A percentile compares a stretch with the other conserved stretches of the same genome.
phyloP scores from a whole-genome alignment of 2,888 invertebrate genomes.

The Himalopsyche tibetana region DNA sequence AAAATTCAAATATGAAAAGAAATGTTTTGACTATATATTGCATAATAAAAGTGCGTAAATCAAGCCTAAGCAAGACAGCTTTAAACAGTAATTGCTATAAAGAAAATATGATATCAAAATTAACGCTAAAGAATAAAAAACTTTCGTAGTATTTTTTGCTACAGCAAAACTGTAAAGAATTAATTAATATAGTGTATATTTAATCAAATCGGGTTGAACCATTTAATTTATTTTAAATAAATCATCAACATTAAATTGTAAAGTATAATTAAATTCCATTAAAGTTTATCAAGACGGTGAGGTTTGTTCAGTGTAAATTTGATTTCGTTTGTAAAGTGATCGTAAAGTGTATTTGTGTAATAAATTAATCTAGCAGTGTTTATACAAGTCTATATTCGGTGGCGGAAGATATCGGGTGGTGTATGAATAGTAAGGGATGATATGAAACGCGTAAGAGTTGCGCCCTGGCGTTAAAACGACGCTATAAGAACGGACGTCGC shows the following conservation, averaged over 20 bases:
- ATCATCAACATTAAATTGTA: too few relatives aligned
- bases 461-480: conserved; percentile 54
- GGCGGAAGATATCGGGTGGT: neutral
- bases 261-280: too few relatives aligned
- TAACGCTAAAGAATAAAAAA: neutral
- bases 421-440: conserved; percentile 46
- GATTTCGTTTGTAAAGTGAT: neutral
- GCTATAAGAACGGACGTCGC: conserved; percentile 67
- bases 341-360: conserved; percentile 7
- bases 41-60: conserved; percentile 18
- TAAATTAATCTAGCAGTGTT: neutral
- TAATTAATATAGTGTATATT: too few relatives aligned
- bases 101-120: conserved; percentile 10
- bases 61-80: neutral
- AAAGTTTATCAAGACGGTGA: too few relatives aligned
- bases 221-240: too few relatives aligned
- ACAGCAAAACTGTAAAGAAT: too few relatives aligned
- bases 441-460: conserved; percentile 56
- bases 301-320: neutral
- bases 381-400: conserved; percentile 10
- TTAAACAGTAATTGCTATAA: conserved; percentile 16
- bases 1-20: conserved; percentile 17
- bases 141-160: neutral
- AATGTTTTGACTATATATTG: neutral
- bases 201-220: too few relatives aligned